Conservation (phyloP, 2,888 invertebrate genomes). For the Macrophya annulata region DNA sequence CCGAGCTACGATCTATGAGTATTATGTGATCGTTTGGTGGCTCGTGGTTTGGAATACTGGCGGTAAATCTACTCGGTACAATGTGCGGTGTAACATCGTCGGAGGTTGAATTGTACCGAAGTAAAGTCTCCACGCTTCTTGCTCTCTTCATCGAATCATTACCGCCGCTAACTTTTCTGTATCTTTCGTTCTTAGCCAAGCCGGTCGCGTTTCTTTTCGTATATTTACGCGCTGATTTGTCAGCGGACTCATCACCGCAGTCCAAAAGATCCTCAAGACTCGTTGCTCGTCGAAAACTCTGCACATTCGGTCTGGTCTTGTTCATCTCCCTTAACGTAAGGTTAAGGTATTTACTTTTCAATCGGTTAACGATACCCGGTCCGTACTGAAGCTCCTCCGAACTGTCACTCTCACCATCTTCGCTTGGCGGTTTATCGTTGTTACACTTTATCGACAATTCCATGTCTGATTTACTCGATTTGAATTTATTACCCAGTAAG, state of each 20-base stretch:
- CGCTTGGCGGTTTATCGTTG: constrained; percentile 63
- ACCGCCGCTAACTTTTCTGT: constrained; percentile 81
- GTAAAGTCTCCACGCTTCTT: constrained; percentile 91
- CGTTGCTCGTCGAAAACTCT: constrained; percentile 88
- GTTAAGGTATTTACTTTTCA: constrained; percentile 93
- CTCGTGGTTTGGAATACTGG: constrained; percentile 69
- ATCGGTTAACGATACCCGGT: constrained; percentile 94
- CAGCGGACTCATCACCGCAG: constrained; percentile 80
- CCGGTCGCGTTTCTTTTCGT: constrained; percentile 66
- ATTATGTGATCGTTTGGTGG: constrained; percentile 81
- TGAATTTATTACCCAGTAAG: constrained; percentile 58
- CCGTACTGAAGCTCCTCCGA: constrained; percentile 94
- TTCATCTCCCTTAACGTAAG: constrained; percentile 88
- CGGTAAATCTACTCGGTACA: constrained; percentile 52
- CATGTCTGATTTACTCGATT: constrained; percentile 64
- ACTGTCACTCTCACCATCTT: constrained; percentile 81
- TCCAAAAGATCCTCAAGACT: constrained; percentile 93
- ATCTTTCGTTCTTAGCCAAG: constrained; percentile 77
- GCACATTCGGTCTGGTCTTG: constrained; percentile 85
- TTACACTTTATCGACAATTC: constrained; percentile 59
- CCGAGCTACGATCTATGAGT: constrained; percentile 75
- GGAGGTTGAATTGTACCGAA: constrained; percentile 83
- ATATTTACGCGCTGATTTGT: constrained; percentile 67
- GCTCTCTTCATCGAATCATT: constrained; percentile 90
- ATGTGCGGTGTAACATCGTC: constrained; percentile 61